Percentiles rank a stretch among this genome's conserved stretches.
These are phyloP conservation scores for Todus mexicanus DNA, from an alignment of 2,797 vertebrate species.

Conservation along the genomic window DNA sequence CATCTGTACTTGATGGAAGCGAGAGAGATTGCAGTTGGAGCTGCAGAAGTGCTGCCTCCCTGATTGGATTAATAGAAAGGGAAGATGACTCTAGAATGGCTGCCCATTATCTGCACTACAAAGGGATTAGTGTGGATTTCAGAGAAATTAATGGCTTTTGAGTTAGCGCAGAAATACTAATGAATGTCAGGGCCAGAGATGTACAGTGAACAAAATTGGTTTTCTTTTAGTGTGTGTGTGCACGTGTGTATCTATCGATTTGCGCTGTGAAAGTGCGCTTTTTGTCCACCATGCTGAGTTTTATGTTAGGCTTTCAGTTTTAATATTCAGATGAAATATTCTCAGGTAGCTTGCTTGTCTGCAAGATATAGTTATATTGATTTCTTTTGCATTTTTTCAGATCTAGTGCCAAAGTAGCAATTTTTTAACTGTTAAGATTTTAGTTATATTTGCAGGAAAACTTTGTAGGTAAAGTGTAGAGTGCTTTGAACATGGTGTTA, in stretches of 20 bases:
- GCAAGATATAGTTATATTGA: background rate
- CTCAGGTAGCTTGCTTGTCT: background rate
- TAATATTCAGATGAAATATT: slow-evolving; percentile 22
- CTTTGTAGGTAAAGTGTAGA: background rate
- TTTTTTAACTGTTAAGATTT: background rate
- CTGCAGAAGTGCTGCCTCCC: slow-evolving; percentile 65
- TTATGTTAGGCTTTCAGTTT: slow-evolving; percentile 7
- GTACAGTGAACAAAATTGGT: slow-evolving; percentile 53
- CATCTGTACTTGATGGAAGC: slow-evolving; percentile 71
- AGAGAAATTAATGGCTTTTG: slow-evolving; percentile 79
- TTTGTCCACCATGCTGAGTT: slow-evolving; percentile 47
- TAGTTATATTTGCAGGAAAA: background rate
- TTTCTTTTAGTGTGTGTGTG: background rate
- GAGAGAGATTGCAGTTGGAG: slow-evolving; percentile 74
- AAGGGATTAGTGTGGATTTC: slow-evolving; percentile 86
- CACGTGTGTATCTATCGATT: background rate
- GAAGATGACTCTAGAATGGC: slow-evolving; percentile 79
- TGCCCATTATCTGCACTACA: slow-evolving; percentile 88
- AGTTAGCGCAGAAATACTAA: slow-evolving; percentile 74
- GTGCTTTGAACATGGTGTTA: background rate
- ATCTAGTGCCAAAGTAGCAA: background rate
- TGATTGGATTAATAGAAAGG: slow-evolving; percentile 84
- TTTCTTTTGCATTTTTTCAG: slow-evolving; percentile 4
- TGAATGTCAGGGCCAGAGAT: slow-evolving; percentile 69
- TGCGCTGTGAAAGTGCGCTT: background rate